Base-by-base conservation (phyloP, 2,797 vertebrate genomes). In the Okamejei kenojei region DNA sequence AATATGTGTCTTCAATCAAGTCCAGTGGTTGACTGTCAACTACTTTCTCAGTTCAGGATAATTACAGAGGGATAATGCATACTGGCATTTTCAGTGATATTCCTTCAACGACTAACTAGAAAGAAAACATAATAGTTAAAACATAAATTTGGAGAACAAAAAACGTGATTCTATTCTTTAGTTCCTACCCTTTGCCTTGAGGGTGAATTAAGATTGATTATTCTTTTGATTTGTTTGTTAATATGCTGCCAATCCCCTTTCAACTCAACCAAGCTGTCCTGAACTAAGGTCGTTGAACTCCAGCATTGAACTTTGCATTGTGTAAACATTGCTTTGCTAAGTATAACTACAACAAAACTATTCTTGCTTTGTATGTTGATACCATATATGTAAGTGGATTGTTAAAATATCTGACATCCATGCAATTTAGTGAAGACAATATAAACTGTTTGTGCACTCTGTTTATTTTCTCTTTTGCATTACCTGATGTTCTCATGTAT, bases 161-260 rank as follows among this genome's bases (percentile, higher is more conserved):
- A 35, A 35, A 3, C 0, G 15, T 79, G 3, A 78, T 32, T 23
- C n/a, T 63, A 61, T 88, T 88, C 29, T 35, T 68, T 63, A 15
- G 15, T 65, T 88, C 58, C 17, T 11, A 84, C 26, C 1, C 29
- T 88, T 88, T 88, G 61, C 17, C n/a, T 26, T 68, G 63, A 19
- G 68, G 63, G 35, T 88, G 84, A 88, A 88, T 88, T 35, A 21
- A 88, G 21, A 68, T 88, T 19, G 35, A 88, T 88, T 88, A 88
- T 68, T 19, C 1, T 21, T 88, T 68, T 32, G n/a, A 0, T 29
- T 19, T 86, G n/a, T 65, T 86, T 86, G n/a, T 86, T 65, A 19
- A 65, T 65, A 29, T 11, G 4, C 6, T 65, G 29, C 29, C 54
- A 63, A 21, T 54, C 35, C 68, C n/a, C 84, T 32, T 65, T 65